These are phyloP conservation scores for Protodeltote pygarga DNA, from an alignment of 2,888 invertebrate species.

Conservation along the genomic window DNA sequence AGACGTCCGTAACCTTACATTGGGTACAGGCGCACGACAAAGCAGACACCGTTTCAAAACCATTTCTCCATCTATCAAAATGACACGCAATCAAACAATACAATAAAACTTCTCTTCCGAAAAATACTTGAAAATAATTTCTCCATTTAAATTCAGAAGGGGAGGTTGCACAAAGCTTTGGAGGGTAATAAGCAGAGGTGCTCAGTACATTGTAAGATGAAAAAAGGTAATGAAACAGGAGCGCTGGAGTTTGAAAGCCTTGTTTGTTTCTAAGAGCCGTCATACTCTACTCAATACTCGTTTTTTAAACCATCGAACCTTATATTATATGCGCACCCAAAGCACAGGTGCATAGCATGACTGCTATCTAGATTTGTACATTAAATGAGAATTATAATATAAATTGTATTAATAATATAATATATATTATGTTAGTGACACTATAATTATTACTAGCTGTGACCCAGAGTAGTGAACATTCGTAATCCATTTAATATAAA, in stretches of 20 bases:
- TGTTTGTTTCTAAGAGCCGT: constrained; percentile 62
- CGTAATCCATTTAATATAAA: too few species aligned
- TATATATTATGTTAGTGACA: too few species aligned
- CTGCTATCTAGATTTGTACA: too few species aligned
- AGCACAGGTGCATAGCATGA: too few species aligned
- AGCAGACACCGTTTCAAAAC: constrained; percentile 76
- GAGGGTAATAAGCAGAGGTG: constrained; percentile 76
- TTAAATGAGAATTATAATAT: too few species aligned
- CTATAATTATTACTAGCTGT: too few species aligned
- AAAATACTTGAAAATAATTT: constrained; percentile 87
- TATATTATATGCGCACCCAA: too few species aligned
- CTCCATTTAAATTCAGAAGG: constrained; percentile 85
- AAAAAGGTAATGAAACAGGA: constrained; percentile 70
- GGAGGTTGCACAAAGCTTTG: constrained; percentile 77
- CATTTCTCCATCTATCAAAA: constrained; percentile 83
- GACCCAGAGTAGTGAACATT: too few species aligned
- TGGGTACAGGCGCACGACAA: constrained; percentile 74
- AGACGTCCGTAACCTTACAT: constrained; percentile 72
- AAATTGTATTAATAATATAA: too few species aligned
- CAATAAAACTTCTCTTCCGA: constrained; percentile 85
- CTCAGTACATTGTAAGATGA: constrained; percentile 70
- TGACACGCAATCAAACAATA: constrained; percentile 87
- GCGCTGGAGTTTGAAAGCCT: constrained; percentile 65
- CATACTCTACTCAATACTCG: not conserved
- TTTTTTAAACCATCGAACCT: too few species aligned